Base-by-base conservation (phyloP, 2,113 vertebrate species). In the Apus apus region DNA sequence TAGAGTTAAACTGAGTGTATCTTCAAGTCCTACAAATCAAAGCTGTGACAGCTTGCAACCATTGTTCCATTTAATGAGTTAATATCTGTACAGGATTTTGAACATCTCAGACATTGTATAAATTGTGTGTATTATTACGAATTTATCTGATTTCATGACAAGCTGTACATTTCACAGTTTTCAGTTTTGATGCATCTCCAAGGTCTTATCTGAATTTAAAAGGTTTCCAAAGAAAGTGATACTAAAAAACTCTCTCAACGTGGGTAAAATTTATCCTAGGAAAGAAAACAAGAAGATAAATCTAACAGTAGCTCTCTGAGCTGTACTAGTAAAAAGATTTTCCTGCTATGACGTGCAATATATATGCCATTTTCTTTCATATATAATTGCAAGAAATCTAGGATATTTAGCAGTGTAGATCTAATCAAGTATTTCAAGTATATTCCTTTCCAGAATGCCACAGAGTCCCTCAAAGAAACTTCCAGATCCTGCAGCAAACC, bases 161-260 rank as follows among this genome's bases (percentile, higher is more conserved):
- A 84, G 76, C 29, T 78, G 25, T 67, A 87, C 38, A 45, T 85
- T 94, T 94, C 73, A 92, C 86, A 75, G 45, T 65, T 87, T 80
- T 78, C 88, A 60, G 45, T 65, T 92, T 91, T 89, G 65, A 92
- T 91, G n/a, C 6, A 83, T 93, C 85, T 89, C 82, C 58, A 76
- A 85, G 60, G 78, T 78, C 58, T 96, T 89, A 58, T 56, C 45
- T 85, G 45, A 89, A 85, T 89, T 94, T 70, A 66, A 87, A 80
- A 83, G 15, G 5, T 85, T 91, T 75, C 26, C 43, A 75, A 40
- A 78, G 34, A 89, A 90, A 89, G 17, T 16, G 25, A 62, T 76
- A 15, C 23, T 72, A 62, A 66, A 60, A 94, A 85, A 32, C 6
- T 50, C n/a, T 62, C 62, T 75, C 36, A 62, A 10, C 18, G 17